phyloP scores from a whole-genome alignment of 2,113 vertebrate genomes.

The Perognathus longimembris region DNA sequence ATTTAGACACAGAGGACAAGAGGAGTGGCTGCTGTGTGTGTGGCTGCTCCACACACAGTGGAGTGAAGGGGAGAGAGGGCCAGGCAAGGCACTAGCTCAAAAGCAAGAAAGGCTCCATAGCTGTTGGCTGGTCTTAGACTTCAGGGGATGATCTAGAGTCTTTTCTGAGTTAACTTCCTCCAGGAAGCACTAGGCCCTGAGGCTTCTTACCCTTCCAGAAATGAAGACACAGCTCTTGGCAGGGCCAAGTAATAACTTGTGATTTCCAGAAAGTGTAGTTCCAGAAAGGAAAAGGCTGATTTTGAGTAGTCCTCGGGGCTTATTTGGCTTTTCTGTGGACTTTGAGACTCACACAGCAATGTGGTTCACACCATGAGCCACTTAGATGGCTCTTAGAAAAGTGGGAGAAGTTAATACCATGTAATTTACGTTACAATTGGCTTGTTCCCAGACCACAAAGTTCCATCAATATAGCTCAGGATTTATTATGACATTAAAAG shows the following conservation, averaged over 20 bases:
- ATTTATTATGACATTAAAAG: neutral
- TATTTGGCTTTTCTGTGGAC: neutral
- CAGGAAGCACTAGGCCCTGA: neutral
- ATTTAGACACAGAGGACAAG: neutral
- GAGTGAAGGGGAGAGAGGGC: neutral
- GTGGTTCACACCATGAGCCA: neutral
- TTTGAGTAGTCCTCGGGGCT: neutral
- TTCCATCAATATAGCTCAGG: neutral
- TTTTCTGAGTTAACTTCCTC: neutral
- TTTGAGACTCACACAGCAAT: neutral
- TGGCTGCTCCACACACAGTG: neutral
- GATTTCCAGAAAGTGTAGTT: conserved; percentile 54
- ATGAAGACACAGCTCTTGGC: neutral
- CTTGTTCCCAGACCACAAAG: neutral
- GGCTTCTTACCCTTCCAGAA: neutral
- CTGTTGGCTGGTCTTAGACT: neutral
- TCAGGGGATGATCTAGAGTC: neutral
- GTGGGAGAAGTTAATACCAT: neutral
- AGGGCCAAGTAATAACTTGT: neutral
- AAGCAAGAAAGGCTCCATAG: neutral
- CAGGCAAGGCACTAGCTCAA: neutral
- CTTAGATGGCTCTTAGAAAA: neutral
- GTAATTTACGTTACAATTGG: neutral
- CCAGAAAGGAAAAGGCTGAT: neutral
- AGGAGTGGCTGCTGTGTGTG: too few relatives aligned